Conservation (phyloP, 2,113 vertebrate genomes). For the Mixornis gularis region DNA sequence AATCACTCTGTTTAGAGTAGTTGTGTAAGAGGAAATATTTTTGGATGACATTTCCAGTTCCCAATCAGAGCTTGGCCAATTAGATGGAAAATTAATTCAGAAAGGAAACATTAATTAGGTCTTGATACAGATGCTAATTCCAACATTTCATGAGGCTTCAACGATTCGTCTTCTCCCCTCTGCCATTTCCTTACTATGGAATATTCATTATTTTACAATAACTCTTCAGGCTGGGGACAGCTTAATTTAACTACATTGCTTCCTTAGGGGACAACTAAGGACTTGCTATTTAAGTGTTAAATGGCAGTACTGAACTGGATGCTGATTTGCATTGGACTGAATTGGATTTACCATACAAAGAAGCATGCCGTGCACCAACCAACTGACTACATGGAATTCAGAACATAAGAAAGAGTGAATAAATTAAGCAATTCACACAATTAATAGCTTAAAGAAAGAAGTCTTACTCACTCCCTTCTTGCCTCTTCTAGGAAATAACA, state of each 20-base stretch:
- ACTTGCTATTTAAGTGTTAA: background rate
- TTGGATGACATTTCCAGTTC: slow-evolving; percentile 31
- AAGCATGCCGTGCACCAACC: background rate
- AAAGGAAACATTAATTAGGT: slow-evolving; percentile 33
- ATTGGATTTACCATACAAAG: background rate
- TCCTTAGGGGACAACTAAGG: background rate
- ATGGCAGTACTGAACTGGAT: background rate
- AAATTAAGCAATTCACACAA: background rate
- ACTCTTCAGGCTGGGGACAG: background rate
- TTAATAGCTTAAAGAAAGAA: background rate
- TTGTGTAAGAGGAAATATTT: slow-evolving; percentile 18
- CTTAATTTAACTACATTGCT: background rate
- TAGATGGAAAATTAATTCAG: slow-evolving; percentile 32
- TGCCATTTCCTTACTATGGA: background rate
- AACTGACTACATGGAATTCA: background rate
- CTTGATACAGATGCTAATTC: background rate
- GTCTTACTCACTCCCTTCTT: background rate
- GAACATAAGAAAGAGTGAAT: background rate
- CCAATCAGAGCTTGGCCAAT: slow-evolving; percentile 34
- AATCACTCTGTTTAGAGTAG: background rate
- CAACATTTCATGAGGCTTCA: background rate
- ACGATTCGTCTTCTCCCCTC: background rate
- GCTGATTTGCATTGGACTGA: background rate
- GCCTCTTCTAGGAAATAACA: background rate
- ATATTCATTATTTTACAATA: slow-evolving; percentile 19